Conservation (phyloP, 2,797 vertebrate genomes). For the Hirundo rustica region DNA sequence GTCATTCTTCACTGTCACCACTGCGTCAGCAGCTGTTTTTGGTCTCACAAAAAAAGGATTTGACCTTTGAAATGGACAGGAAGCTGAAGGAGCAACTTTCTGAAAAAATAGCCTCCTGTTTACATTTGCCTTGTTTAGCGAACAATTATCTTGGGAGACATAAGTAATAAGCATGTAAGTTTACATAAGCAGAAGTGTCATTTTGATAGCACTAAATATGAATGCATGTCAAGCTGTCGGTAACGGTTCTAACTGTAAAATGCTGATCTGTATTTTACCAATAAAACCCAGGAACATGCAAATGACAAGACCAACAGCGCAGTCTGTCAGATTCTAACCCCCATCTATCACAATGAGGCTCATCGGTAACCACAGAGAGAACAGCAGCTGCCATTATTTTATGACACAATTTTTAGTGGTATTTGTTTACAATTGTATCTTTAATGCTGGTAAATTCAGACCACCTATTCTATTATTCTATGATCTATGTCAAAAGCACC, state of each 20-base stretch:
- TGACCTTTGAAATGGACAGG: slow-evolving; percentile 56
- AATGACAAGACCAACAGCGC: not conserved
- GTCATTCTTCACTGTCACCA: slow-evolving; percentile 46
- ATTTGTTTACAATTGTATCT: not conserved
- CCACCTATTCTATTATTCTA: not conserved
- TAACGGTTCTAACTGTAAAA: not conserved
- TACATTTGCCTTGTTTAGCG: slow-evolving; percentile 41
- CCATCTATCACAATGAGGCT: not conserved
- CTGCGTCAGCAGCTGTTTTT: slow-evolving; percentile 51
- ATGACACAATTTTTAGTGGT: not conserved
- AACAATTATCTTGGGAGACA: slow-evolving; percentile 67
- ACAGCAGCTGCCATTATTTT: not conserved
- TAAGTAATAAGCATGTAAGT: slow-evolving; percentile 56
- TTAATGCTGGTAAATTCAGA: not conserved
- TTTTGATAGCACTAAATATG: slow-evolving; percentile 43
- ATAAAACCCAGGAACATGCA: not conserved
- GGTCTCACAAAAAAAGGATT: slow-evolving; percentile 56
- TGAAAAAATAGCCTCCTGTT: slow-evolving; percentile 61
- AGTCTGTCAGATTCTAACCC: not conserved
- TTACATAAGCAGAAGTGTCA: slow-evolving; percentile 60
- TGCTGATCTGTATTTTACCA: slow-evolving; percentile 14
- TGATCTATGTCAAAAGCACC: not conserved
- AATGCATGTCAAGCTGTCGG: not conserved
- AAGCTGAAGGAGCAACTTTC: slow-evolving; percentile 56
- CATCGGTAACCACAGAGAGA: not conserved